Evolutionary conservation across 2,888 invertebrate species (phyloP).

Genomic region (Tethea ocularis): DNA sequence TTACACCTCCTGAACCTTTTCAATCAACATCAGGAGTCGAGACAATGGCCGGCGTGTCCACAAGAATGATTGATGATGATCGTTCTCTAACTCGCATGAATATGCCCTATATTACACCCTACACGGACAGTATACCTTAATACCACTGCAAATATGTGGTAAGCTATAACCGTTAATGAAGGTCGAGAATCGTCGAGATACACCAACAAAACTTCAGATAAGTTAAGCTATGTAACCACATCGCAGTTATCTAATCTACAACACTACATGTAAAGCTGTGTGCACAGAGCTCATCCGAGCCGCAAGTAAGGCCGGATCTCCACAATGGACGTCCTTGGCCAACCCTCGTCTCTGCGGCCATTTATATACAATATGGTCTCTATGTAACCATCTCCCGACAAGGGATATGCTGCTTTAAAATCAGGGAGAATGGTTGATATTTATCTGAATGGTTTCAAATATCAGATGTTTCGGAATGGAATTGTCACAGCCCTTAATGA

Average conservation of each 20-base stretch:
- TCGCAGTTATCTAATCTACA: slow-evolving; percentile 13
- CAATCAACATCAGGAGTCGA: neutral
- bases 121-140: neutral
- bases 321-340: slow-evolving; percentile 76
- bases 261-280: slow-evolving; percentile 11
- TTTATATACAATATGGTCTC: slow-evolving; percentile 30
- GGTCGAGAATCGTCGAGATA: neutral
- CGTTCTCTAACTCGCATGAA: neutral
- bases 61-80: slow-evolving; percentile 1
- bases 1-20: neutral
- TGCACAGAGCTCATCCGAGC: slow-evolving; percentile 25
- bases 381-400: slow-evolving; percentile 20
- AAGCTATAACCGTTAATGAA: slow-evolving; percentile 5
- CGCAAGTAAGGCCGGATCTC: slow-evolving; percentile 52
- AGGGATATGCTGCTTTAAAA: slow-evolving; percentile 36
- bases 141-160: slow-evolving; percentile 2
- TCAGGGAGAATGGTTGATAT: slow-evolving; percentile 25
- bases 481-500: slow-evolving; percentile 41
- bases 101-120: no score
- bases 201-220: slow-evolving; percentile 5
- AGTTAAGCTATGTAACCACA: neutral
- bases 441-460: slow-evolving; percentile 16
- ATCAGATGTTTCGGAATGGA: slow-evolving; percentile 24
- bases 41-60: neutral
- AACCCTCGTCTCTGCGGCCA: slow-evolving; percentile 59